Evolutionary conservation across 2,113 vertebrate species (phyloP), one percentile per base, ranked within the genome.

Genomic region (Nymphicus hollandicus): DNA sequence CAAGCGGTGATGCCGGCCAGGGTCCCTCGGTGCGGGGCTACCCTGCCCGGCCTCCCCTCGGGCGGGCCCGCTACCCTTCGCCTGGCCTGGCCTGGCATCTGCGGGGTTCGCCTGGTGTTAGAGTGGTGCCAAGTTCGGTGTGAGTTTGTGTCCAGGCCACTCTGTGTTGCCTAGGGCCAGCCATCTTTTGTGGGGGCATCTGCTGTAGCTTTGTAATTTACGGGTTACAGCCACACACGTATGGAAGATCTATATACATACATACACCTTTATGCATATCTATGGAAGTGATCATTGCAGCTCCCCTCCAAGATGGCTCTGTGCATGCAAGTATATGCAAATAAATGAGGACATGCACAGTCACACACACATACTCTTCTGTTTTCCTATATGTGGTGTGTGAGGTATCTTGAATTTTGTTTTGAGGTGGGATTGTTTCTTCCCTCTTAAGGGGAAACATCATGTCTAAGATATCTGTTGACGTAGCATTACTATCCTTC

Each of bases 141-240:
- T 1, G 50, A 84, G 55, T 84, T 69, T 22, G 39, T 50, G 43
- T 9, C 44, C 33, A 27, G 63, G 19, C 58, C 39, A 2, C 13
- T 28, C 77, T 1, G 11, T 23, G 15, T 14, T 37, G 25, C 17
- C 37, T 23, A 2, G 39, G 33, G 56, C 47, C 85, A 52, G 55
- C 47, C 52, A 20, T 65, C 41, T 85, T 95, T 41, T 55, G 52
- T 46, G 46, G 47, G 15, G 19, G 25, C 49, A 9, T 22, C 37
- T 33, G 0, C 52, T 65, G 49, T 50, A 43, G 39, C 47, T 2
- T 24, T 35, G 65, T 5, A 7, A 3, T 79, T 13, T 55, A 4
- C 3, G 2, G 44, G 0, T 17, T 56, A 0, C 1, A 28, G 27
- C 23, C 29, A 3, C 17, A 1, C 7, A 1, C 2, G 1, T 17